A percentile compares a stretch with the other conserved stretches of the same genome.
Conservation (phyloP, 2,113 vertebrate species). For the Motacilla tschutschensis region DNA sequence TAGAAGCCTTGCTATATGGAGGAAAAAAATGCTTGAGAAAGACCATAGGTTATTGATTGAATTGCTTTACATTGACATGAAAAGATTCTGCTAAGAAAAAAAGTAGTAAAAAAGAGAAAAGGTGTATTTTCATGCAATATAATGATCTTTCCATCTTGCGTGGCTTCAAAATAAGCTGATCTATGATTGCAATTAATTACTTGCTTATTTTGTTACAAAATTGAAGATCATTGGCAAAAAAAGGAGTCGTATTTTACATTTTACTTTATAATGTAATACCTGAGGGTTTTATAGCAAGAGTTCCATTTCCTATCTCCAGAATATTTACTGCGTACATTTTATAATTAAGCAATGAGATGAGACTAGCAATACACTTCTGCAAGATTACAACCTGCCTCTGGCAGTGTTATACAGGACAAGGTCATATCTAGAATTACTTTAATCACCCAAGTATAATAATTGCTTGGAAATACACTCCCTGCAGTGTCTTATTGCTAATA, state of each 20-base stretch:
- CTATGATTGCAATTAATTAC: background rate
- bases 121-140: background rate
- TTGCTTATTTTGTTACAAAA: background rate
- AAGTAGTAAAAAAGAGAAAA: background rate
- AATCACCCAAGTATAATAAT: conserved; percentile 57
- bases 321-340: conserved; percentile 38
- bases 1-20: background rate
- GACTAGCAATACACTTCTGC: conserved; percentile 12
- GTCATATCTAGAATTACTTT: conserved; percentile 52
- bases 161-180: background rate
- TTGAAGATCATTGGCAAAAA: background rate
- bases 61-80: background rate
- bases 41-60: background rate
- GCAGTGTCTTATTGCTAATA: conserved; percentile 31
- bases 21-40: background rate
- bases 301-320: conserved; percentile 1
- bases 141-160: background rate
- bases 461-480: conserved; percentile 45
- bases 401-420: background rate
- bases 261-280: background rate
- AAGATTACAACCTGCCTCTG: conserved; percentile 14
- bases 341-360: conserved; percentile 42
- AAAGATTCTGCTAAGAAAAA: background rate
- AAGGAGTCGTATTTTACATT: background rate
- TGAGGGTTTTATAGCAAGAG: background rate